These are phyloP conservation scores for Xylota segnis DNA, from an alignment of 2,888 invertebrate genomes.

Conservation along the genomic window DNA sequence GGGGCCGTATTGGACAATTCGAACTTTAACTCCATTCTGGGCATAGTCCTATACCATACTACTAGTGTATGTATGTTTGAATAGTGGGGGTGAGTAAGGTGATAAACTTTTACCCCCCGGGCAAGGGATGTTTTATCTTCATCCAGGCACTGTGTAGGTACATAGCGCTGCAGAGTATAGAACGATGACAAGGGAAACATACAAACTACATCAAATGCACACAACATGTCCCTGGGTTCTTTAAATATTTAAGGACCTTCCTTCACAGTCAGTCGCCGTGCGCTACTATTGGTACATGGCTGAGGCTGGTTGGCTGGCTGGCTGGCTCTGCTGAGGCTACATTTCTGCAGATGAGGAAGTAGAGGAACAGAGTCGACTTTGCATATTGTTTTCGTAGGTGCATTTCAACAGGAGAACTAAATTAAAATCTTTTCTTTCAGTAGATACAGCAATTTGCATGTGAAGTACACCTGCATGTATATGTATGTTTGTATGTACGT, in stretches of 20 bases:
- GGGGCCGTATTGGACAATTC: conserved; percentile 16
- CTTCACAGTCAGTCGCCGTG: conserved; percentile 8
- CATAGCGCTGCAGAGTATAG: conserved; percentile 1
- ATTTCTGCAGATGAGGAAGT: conserved; percentile 1
- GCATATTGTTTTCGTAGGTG: conserved; percentile 69
- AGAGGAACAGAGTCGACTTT: conserved; percentile 39
- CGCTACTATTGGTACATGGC: conserved; percentile 20
- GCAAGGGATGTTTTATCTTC: conserved; percentile 17
- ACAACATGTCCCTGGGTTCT: conserved; percentile 51
- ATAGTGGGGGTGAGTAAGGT: background rate
- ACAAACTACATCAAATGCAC: conserved; percentile 61
- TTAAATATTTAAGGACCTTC: conserved; percentile 68
- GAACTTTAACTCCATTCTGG: conserved; percentile 36
- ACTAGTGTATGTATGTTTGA: background rate
- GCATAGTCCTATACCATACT: too few species aligned
- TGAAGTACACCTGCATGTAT: conserved; percentile 38
- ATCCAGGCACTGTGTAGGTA: background rate
- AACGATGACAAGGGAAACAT: conserved; percentile 42
- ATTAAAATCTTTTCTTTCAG: conserved; percentile 71
- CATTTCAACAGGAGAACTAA: conserved; percentile 58
- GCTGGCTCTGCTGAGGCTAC: background rate
- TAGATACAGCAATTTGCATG: conserved; percentile 64
- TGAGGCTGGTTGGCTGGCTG: too few species aligned
- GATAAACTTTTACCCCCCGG: conserved; percentile 11
- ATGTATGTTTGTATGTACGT: conserved; percentile 28